Base-by-base conservation (phyloP, 2,113 vertebrate species). In the Mesocricetus auratus region DNA sequence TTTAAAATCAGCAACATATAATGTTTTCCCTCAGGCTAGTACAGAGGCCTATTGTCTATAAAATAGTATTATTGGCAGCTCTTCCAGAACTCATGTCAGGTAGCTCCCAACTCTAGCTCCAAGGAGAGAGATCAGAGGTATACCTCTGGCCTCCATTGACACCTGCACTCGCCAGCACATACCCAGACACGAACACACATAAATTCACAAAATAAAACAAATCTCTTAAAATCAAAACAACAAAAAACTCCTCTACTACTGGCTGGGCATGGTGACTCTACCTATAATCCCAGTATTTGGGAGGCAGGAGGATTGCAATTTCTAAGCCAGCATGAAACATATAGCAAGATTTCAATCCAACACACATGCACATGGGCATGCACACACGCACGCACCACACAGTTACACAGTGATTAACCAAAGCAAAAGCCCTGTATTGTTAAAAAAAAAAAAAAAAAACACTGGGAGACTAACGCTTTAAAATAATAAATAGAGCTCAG, bases 1-100 rank as follows among this genome's bases (percentile, higher is more conserved):
- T 94, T 91, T 94, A 64, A 79, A 96, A 64, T 75, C 31, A 94
- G n/a, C 81, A 86, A 31, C 36, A 53, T 66, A 12, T 8, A 64
- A 21, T 26, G 45, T 68, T 36, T 53, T 86, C 42, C 39, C 64
- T 47, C 9, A 47, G 39, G 83, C 19, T 86, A 36, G 39, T 47
- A 47, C 12, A 64, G 42, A 33, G 17, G 39, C 29, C 42, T 66
- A 66, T 33, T 86, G 16, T 47, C 33, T 83, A 64, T 31, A 45
- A 29, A 36, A 50, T 19, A 15, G 58, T 42, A 22, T 56, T 56
- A 24, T 7, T 33, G 24, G 22, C 21, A 26, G 11, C 7, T 64
- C 45, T 36, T 53, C 36, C n/a, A 82, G 22, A n/a, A 42, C 31
- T 47, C 4, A 33, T 22, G 17, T 47, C 58, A 86, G 4, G 2